phyloP scores from a whole-genome alignment of 1,140 invertebrate genomes.

The Oedothorax gibbosus region DNA sequence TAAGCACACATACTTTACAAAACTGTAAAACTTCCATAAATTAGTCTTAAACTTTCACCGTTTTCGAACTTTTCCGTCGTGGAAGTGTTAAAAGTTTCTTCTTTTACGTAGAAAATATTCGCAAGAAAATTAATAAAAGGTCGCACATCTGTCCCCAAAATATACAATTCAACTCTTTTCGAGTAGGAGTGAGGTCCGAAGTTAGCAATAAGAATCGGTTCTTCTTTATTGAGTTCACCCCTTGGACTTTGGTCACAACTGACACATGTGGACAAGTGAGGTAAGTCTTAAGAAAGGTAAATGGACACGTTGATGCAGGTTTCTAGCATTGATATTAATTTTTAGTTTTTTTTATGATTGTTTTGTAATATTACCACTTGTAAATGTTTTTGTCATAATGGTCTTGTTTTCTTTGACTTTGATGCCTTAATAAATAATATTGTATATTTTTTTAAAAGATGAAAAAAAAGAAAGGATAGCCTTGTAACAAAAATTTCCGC shows the following conservation, averaged over 20 bases:
- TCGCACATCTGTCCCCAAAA: conserved; percentile 27
- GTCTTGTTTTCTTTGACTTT: too few species aligned
- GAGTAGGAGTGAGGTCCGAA: conserved; percentile 22
- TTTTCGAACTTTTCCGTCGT: neutral
- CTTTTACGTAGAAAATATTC: conserved; percentile 4
- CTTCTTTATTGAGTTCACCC: conserved; percentile 57
- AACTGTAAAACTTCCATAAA: too few species aligned
- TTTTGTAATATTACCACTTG: too few species aligned
- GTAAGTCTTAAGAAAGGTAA: neutral
- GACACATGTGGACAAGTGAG: neutral
- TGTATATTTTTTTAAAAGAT: too few species aligned
- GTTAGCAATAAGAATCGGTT: conserved; percentile 45
- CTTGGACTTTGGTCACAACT: conserved; percentile 21
- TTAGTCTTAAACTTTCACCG: neutral
- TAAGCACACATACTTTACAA: too few species aligned
- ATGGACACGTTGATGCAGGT: neutral
- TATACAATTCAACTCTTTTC: conserved; percentile 47
- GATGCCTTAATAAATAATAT: too few species aligned
- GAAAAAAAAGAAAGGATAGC: too few species aligned
- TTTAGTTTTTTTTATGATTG: too few species aligned
- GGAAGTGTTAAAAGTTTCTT: neutral
- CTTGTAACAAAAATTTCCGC: too few species aligned
- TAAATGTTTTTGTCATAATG: too few species aligned
- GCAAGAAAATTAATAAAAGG: conserved; percentile 54
- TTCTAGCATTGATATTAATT: too few species aligned